phyloP scores from a whole-genome alignment of 2,888 invertebrate species.

The Latrodectus elegans region DNA sequence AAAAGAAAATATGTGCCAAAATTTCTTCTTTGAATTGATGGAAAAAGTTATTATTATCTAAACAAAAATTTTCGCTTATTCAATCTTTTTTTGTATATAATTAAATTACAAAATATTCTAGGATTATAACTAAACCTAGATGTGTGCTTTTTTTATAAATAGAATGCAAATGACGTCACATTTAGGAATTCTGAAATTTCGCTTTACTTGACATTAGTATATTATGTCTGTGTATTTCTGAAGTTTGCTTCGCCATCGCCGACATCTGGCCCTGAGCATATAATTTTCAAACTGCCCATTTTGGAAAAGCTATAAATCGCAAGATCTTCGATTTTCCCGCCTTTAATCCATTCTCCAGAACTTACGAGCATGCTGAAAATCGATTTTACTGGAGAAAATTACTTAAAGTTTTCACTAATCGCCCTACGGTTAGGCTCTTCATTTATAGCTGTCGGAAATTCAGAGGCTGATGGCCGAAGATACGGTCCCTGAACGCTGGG shows the following conservation, averaged over 20 bases:
- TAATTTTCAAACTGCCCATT: conserved; percentile 9
- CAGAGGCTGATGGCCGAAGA: no score
- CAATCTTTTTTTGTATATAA: no score
- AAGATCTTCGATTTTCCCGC: conserved; percentile 16
- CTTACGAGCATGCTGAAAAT: not conserved
- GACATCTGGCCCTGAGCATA: conserved; percentile 4
- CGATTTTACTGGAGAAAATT: conserved; percentile 15
- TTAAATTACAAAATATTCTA: no score
- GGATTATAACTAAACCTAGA: not conserved
- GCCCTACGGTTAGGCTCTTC: not conserved
- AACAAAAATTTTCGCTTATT: no score
- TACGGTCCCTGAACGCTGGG: no score
- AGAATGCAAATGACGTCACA: not conserved
- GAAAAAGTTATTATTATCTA: no score
- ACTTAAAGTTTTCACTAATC: conserved; percentile 12
- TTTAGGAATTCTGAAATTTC: not conserved
- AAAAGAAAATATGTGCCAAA: no score
- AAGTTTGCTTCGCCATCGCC: not conserved
- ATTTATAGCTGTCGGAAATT: no score
- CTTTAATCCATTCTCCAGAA: not conserved
- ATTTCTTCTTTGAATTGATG: no score
- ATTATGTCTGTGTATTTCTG: not conserved
- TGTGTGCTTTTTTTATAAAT: not conserved
- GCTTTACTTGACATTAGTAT: not conserved
- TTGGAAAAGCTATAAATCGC: conserved; percentile 14